phyloP scores from a whole-genome alignment of 2,113 vertebrate species.

The Callithrix jacchus region DNA sequence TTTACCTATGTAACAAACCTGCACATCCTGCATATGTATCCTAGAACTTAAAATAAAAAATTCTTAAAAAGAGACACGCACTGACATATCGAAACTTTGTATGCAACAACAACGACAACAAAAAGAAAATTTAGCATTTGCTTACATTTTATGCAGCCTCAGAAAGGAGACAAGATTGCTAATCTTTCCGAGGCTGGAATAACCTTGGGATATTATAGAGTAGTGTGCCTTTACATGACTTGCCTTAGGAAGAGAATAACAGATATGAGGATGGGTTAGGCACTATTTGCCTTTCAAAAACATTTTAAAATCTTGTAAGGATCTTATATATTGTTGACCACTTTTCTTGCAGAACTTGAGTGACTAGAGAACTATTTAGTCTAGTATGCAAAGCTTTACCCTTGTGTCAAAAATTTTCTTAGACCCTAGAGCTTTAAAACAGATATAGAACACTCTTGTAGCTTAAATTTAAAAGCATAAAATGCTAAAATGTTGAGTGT shows the following conservation, averaged over 20 bases:
- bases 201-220: background rate
- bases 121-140: background rate
- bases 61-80: too few species aligned
- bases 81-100: too few species aligned
- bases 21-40: too few species aligned
- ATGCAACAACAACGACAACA: too few species aligned
- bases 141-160: background rate
- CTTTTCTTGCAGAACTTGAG: background rate
- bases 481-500: background rate
- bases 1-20: too few species aligned
- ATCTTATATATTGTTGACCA: background rate
- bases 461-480: background rate
- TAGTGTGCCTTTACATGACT: background rate
- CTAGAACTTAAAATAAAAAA: too few species aligned
- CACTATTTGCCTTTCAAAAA: background rate
- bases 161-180: background rate
- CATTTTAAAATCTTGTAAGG: background rate
- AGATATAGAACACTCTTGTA: background rate
- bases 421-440: background rate
- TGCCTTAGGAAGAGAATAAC: background rate
- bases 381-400: background rate
- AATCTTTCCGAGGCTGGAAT: background rate
- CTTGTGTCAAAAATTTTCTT: background rate
- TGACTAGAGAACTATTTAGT: background rate
- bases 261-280: background rate